Evolutionary conservation across 2,888 invertebrate species (phyloP), one percentile per base, ranked within the genome.

Genomic region (Callyntrura guangdongensis): DNA sequence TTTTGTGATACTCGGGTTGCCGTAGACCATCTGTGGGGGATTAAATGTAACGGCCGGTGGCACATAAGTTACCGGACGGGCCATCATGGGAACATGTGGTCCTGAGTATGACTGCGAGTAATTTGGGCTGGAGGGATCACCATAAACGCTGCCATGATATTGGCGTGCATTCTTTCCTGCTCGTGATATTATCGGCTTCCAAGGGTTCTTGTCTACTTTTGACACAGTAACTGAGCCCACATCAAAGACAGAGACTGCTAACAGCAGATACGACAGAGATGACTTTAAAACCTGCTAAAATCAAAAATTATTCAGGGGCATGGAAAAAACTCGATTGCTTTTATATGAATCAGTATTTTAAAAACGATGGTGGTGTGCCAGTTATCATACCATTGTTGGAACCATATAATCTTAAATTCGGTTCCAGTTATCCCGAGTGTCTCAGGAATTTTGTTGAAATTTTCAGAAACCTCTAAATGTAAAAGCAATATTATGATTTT

Each of bases 11-110:
- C 25, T 77, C 5, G 86, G 86, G 12, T n/a, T 74, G 0, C 77
- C 77, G 20, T 86, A 86, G 47, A 86, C 22, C 12, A 86, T 9
- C n/a, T 77, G 45, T 22, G 86, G 86, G 9, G 86, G 86, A 47
- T 86, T 86, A 20, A 86, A 86, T 14, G 47, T 25, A 20, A 86
- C 47, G 6, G 25, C 9, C 0, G 86, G 86, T 9, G 86, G 86
- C 4, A 86, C 86, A 59, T 59, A 86, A n/a, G 77, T 77, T 14
- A 86, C 77, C 20, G 86, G 86, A 12, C 74, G 74, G 1, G 86
- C 86, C 20, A 61, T 45, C 12, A 72, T 11, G 12, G 47, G 36
- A 53, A 11, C 53, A 9, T 6, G 20, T 3, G 20, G 36, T 8
- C 69, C 85, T 3, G 56, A 53, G 25, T 56, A 85, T 20, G 69